phyloP scores from a whole-genome alignment of 2,113 vertebrate genomes.

The Ardeotis arabs region DNA sequence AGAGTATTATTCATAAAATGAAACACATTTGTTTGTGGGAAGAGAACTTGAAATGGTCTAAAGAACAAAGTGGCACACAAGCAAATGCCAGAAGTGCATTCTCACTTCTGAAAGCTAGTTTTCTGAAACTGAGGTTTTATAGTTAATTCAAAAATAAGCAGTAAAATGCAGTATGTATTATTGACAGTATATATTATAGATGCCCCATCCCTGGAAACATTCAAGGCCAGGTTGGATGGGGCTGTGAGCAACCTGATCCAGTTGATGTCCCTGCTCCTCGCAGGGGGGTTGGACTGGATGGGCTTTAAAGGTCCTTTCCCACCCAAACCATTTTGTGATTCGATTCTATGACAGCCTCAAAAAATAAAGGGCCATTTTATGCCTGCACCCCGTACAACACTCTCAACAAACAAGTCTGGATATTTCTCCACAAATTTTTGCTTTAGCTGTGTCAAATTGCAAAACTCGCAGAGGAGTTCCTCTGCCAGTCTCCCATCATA shows the following conservation, averaged over 20 bases:
- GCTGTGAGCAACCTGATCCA: too few species aligned
- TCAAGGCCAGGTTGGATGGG: too few species aligned
- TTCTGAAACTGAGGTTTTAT: background rate
- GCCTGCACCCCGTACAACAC: background rate
- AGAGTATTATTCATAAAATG: constrained; percentile 29
- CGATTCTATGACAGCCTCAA: background rate
- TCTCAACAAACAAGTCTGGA: background rate
- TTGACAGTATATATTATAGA: background rate
- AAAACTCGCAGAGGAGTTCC: background rate
- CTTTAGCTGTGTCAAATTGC: background rate
- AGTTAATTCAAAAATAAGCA: background rate
- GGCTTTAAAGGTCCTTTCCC: too few species aligned
- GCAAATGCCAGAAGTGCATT: background rate
- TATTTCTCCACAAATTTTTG: background rate
- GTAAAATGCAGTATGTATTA: background rate
- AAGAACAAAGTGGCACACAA: constrained; percentile 1
- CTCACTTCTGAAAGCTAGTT: background rate
- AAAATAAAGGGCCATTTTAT: background rate
- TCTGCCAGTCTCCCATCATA: background rate
- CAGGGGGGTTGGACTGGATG: too few species aligned
- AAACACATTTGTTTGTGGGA: constrained; percentile 44
- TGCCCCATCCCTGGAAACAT: too few species aligned
- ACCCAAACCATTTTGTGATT: too few species aligned
- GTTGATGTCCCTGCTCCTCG: too few species aligned
- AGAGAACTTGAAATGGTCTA: background rate